Evolutionary conservation across 1,140 invertebrate genomes (phyloP), one percentile per base, ranked within the genome.

Genomic region (Monomorium pharaonis): DNA sequence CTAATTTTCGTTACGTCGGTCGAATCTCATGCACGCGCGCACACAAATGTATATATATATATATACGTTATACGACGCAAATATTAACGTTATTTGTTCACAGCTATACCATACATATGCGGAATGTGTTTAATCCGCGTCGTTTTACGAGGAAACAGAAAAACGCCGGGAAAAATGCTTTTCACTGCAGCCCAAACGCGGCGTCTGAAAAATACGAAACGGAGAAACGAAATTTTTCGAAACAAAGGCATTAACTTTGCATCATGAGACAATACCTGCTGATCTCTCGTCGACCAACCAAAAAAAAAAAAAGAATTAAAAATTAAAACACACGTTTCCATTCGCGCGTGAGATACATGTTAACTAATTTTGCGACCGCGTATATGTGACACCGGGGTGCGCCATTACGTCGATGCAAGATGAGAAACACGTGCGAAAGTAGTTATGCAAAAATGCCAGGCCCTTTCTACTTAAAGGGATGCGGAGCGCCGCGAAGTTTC

Each of bases 361-460:
- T 33, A 51, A 63, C 33, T 24, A 78, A 33, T 33, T 54, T 80
- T 24, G 21, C 27, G 9, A 54, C 51, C 4, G 33, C 21, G 27
- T 33, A 2, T 44, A n/a, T 12, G 47, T 42, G 18, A 49, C 21
- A 37, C 21, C 24, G 10, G 33, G 21, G 21, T 14, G 21, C 9
- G 27, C 42, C 14, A 14, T 27, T 3, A 12, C 18, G 47, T 10
- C 58, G 21, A 67, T 30, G 30, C 37, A 21, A 65, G 42, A 24
- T 60, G 74, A 56, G 54, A n/a, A 44, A 42, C 33, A 58, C 21
- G 74, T 67, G 74, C 69, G 83, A 86, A 70, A 80, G 30, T 67
- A 37, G 72, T 83, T 83, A 83, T 58, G 51, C 67, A 83, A 83
- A 72, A 60, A 69, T 58, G 44, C 33, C 78, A 60, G 37, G 18